A percentile compares a stretch with the other conserved stretches of the same genome.
Evolutionary conservation across 2,113 vertebrate genomes (phyloP).

Genomic region (Notothenia coriiceps): DNA sequence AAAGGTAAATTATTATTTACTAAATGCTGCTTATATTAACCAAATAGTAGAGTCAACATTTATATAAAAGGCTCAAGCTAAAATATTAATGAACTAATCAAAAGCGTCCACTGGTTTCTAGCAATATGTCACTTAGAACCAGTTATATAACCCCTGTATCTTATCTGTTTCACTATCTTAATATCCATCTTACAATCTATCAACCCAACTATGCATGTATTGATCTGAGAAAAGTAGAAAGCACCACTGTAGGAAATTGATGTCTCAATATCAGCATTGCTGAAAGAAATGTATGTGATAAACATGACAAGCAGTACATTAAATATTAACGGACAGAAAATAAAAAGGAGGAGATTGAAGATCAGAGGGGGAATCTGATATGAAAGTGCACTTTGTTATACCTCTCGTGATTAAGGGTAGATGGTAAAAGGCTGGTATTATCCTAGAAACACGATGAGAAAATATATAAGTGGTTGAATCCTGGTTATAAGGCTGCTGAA

Average conservation of each 20-base stretch:
- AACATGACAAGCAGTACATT: constrained; percentile 41
- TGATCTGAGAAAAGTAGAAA: background rate
- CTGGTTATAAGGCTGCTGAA: constrained; percentile 27
- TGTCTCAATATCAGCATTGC: background rate
- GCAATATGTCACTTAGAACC: too few species aligned
- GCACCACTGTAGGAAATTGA: background rate
- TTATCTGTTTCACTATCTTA: too few species aligned
- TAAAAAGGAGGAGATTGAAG: constrained; percentile 1
- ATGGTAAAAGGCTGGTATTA: constrained; percentile 26
- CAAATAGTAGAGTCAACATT: too few species aligned
- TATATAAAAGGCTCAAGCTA: too few species aligned
- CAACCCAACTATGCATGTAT: background rate
- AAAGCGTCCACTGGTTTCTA: too few species aligned
- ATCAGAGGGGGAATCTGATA: constrained; percentile 26
- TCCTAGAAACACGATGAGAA: constrained; percentile 7
- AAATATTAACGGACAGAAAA: constrained; percentile 34
- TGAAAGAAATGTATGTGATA: constrained; percentile 38
- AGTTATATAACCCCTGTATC: too few species aligned
- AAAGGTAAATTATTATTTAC: too few species aligned
- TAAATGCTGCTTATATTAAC: too few species aligned
- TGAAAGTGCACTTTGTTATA: constrained; percentile 14
- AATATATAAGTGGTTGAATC: constrained; percentile 20
- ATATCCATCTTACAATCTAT: background rate
- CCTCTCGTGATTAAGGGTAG: constrained; percentile 24
- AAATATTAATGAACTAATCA: too few species aligned